Evolutionary conservation across 2,113 vertebrate species (phyloP).

Genomic region (Corythornis cristatus): DNA sequence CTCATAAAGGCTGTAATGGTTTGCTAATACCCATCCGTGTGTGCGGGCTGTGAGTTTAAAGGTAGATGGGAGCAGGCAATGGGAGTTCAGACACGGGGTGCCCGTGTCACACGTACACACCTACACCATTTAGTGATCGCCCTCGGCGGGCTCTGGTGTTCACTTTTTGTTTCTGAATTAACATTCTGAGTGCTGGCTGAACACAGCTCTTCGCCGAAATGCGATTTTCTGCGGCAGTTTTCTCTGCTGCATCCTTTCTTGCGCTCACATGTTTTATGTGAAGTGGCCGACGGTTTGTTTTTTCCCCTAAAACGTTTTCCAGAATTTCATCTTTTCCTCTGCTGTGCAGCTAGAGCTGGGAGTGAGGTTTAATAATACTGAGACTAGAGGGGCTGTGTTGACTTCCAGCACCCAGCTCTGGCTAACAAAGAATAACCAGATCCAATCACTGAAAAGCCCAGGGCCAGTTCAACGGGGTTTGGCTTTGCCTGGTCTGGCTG

Average conservation of each 20-base stretch:
- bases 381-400: neutral
- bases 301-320: neutral
- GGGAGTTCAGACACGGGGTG: neutral
- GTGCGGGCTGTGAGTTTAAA: neutral
- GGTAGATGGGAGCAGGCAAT: neutral
- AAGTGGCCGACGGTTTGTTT: neutral
- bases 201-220: neutral
- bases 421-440: neutral
- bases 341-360: neutral
- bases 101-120: neutral
- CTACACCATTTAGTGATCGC: accelerated
- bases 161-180: neutral
- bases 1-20: neutral
- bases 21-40: neutral
- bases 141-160: neutral
- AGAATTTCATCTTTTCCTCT: neutral
- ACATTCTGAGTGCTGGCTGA: neutral
- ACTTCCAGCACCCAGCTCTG: neutral
- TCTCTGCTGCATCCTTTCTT: neutral
- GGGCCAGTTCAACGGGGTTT: neutral
- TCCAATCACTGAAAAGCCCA: neutral
- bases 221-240: neutral
- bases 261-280: neutral
- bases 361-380: neutral
- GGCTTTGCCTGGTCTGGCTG: neutral